Evolutionary conservation across 1,140 invertebrate species (phyloP), one percentile per base, ranked within the genome.

Genomic region (Popillia japonica): DNA sequence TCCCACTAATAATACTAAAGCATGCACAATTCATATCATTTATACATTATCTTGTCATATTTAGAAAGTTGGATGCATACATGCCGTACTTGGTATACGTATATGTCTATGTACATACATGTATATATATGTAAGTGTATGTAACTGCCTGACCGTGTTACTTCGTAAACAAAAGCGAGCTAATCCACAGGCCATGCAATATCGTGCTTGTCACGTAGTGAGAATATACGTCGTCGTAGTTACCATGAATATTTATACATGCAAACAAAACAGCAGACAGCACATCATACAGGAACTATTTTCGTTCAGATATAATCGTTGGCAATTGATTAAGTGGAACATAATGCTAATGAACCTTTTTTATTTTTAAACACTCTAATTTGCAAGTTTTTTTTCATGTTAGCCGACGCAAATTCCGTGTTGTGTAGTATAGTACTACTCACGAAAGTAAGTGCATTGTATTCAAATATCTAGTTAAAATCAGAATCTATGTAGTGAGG

Each of bases 181-280:
- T 55, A 55, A 55, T 55, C 48, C 48, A 17, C n/a, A 55, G 48
- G 14, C 14, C 48, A 17, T 17, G 48, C 48, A 55, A 55, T 55
- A 55, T 55, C 48, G 14, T n/a, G 48, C 48, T 55, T n/a, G 48
- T 55, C 48, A 55, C 48, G 48, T 55, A 55, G 48, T 2, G 48
- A n/a, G 48, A 55, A 55, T 55, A 55, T 17, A 55, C 48, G 17
- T 55, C 48, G 11, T 55, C 11, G 14, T 55, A 55, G 48, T 55
- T 55, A 55, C 48, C 48, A 55, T 55, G 48, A 55, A 55, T 55
- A 55, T 55, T 55, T 55, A 55, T 55, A n/a, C 48, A 55, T 17
- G 48, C 17, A 55, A 55, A 55, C 48, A 55, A 55, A 55, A 34
- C 27, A 17, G 48, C 48, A 17, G 48, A 55, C 48, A 55, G n/a